Evolutionary conservation across 2,113 vertebrate species (phyloP).

Genomic region (Halcyon malimbica): DNA sequence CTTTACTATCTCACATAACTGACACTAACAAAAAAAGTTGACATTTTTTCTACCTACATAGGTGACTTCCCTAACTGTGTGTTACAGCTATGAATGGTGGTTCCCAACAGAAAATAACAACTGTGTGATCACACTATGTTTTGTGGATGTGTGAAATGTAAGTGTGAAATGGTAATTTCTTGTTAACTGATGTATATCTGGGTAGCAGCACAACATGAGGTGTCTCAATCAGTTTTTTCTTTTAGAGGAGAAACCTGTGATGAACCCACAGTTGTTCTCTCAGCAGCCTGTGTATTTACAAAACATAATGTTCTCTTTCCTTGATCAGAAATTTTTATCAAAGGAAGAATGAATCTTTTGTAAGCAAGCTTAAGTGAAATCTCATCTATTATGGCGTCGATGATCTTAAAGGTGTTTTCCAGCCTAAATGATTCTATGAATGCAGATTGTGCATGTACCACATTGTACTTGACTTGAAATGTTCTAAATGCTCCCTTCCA

Average conservation of each 20-base stretch:
- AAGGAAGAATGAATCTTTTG: neutral
- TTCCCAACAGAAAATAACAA: neutral
- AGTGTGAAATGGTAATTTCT: neutral
- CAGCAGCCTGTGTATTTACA: neutral
- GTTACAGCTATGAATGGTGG: neutral
- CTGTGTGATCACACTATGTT: accelerated
- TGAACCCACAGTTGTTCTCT: neutral
- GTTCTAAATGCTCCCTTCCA: neutral
- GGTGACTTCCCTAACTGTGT: too few species aligned
- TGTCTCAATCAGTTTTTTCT: neutral
- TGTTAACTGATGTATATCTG: neutral
- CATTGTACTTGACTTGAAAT: neutral
- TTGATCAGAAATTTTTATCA: neutral
- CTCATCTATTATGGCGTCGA: neutral
- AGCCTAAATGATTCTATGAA: neutral
- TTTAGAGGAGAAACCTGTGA: neutral
- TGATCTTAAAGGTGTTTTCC: neutral
- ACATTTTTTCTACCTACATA: accelerated
- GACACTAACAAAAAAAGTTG: neutral
- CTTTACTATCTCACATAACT: neutral
- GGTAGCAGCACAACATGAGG: neutral
- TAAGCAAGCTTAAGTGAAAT: neutral
- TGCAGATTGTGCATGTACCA: too few species aligned
- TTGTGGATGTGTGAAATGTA: neutral
- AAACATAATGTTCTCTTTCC: neutral